phyloP scores from a whole-genome alignment of 2,113 vertebrate genomes.

The Chascanopsetta lugubris region DNA sequence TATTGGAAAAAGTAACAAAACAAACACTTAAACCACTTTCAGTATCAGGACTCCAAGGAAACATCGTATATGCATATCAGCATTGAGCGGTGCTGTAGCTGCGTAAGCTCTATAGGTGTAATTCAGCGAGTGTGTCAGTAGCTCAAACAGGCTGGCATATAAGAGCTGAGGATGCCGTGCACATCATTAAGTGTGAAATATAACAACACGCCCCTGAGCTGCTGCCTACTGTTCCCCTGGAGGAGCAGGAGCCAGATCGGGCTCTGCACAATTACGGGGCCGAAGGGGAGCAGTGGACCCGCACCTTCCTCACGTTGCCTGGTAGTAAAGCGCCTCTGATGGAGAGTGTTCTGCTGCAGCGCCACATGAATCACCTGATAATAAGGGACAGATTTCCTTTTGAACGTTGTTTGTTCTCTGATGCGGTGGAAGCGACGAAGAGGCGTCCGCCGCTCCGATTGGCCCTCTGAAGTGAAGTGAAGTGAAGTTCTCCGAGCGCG shows the following conservation, averaged over 20 bases:
- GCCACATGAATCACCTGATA: conserved; percentile 21
- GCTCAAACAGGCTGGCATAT: conserved; percentile 73
- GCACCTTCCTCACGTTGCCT: conserved; percentile 51
- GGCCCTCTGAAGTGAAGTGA: conserved; percentile 26
- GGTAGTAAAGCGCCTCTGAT: conserved; percentile 48
- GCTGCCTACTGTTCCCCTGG: conserved; percentile 65
- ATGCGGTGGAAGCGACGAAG: conserved; percentile 16
- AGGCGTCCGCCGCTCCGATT: conserved; percentile 31
- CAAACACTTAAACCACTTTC: too few species aligned
- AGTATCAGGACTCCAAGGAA: conserved; percentile 23
- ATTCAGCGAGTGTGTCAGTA: conserved; percentile 62
- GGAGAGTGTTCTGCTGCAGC: conserved; percentile 29
- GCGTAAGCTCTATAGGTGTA: conserved; percentile 52
- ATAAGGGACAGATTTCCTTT: conserved; percentile 19
- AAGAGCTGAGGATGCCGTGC: conserved; percentile 69
- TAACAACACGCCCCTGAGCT: conserved; percentile 74
- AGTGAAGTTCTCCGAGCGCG: conserved; percentile 15
- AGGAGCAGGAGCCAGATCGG: conserved; percentile 62
- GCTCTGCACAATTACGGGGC: conserved; percentile 66
- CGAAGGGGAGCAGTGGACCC: conserved; percentile 46
- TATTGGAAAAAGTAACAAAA: too few species aligned
- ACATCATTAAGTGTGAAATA: conserved; percentile 82
- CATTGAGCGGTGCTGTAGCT: conserved; percentile 46
- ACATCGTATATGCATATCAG: conserved; percentile 30
- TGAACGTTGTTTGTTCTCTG: conserved; percentile 30